Conservation (phyloP, 2,797 vertebrate genomes). For the Microcaecilia unicolor region DNA sequence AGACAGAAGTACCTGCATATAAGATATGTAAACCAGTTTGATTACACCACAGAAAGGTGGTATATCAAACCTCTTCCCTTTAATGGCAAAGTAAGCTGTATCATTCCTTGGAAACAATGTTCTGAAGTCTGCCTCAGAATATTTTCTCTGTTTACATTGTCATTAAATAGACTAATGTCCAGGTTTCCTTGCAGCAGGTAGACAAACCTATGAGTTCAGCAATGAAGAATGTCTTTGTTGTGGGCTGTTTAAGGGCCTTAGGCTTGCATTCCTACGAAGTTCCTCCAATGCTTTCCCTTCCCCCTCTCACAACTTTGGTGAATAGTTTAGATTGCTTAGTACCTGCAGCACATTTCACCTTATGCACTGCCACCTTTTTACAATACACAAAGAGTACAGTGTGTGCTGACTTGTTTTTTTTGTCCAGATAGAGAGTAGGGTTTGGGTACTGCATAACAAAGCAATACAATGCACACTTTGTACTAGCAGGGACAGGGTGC, state of each 20-base stretch:
- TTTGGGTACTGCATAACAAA: constrained; percentile 14
- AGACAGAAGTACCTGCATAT: too few relatives aligned
- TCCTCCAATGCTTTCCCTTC: constrained; percentile 18
- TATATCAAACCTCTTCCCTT: too few relatives aligned
- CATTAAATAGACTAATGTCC: not conserved
- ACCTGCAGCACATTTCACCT: constrained; percentile 43
- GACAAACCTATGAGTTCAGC: not conserved
- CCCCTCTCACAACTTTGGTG: not conserved
- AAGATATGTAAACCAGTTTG: too few relatives aligned
- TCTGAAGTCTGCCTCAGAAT: too few relatives aligned
- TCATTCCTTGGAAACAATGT: too few relatives aligned
- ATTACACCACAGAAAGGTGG: too few relatives aligned
- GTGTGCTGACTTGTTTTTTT: not conserved
- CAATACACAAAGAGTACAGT: constrained; percentile 3
- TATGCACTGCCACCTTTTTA: constrained; percentile 20
- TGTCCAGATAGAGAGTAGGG: not conserved
- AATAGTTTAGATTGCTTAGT: constrained; percentile 29
- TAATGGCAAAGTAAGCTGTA: too few relatives aligned
- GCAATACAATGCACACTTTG: constrained; percentile 19
- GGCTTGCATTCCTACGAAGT: constrained; percentile 27
- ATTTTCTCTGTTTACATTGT: too few relatives aligned
- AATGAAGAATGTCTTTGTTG: constrained; percentile 26
- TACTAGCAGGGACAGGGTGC: constrained; percentile 23
- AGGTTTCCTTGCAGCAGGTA: constrained; percentile 4
- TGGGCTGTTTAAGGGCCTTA: constrained; percentile 12